These are phyloP conservation scores for Atlantisia rogersi DNA, from an alignment of 2,113 vertebrate genomes.

Conservation along the genomic window DNA sequence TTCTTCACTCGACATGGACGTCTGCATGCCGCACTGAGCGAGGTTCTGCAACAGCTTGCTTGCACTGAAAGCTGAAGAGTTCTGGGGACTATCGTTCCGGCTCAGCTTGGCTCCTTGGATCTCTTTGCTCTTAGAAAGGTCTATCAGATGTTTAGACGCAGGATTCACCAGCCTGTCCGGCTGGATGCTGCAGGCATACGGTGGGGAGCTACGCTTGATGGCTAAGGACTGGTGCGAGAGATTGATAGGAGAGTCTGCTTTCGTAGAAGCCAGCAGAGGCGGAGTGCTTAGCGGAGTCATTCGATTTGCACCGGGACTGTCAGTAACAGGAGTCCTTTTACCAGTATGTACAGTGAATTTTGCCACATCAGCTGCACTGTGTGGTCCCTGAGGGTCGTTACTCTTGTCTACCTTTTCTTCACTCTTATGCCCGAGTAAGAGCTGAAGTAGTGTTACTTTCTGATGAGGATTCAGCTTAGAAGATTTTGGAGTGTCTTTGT, in stretches of 20 bases:
- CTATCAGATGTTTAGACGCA: slow-evolving; percentile 75
- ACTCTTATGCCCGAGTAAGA: slow-evolving; percentile 92
- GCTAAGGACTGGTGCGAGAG: slow-evolving; percentile 78
- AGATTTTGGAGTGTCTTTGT: slow-evolving; percentile 82
- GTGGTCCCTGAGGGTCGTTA: slow-evolving; percentile 78
- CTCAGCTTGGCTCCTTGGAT: slow-evolving; percentile 77
- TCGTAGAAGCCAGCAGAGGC: slow-evolving; percentile 71
- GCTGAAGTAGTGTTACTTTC: slow-evolving; percentile 93
- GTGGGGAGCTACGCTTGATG: slow-evolving; percentile 74
- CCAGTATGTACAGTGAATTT: slow-evolving; percentile 80
- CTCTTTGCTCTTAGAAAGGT: slow-evolving; percentile 81
- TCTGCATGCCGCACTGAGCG: slow-evolving; percentile 89
- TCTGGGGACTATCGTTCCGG: slow-evolving; percentile 80
- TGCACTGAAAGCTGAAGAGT: slow-evolving; percentile 88
- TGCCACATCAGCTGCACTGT: slow-evolving; percentile 75
- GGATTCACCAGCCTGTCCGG: slow-evolving; percentile 69
- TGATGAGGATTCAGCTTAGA: slow-evolving; percentile 88
- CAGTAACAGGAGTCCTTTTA: slow-evolving; percentile 78
- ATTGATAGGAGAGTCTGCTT: slow-evolving; percentile 81
- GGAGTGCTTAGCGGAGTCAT: slow-evolving; percentile 81
- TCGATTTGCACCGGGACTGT: slow-evolving; percentile 75
- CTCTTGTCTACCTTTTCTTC: slow-evolving; percentile 83
- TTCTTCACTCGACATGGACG: slow-evolving; percentile 72
- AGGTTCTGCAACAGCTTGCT: slow-evolving; percentile 97
- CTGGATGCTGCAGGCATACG: slow-evolving; percentile 68